Evolutionary conservation across 2,113 vertebrate genomes (phyloP), one percentile per base, ranked within the genome.

Genomic region (Mus spicilegus): DNA sequence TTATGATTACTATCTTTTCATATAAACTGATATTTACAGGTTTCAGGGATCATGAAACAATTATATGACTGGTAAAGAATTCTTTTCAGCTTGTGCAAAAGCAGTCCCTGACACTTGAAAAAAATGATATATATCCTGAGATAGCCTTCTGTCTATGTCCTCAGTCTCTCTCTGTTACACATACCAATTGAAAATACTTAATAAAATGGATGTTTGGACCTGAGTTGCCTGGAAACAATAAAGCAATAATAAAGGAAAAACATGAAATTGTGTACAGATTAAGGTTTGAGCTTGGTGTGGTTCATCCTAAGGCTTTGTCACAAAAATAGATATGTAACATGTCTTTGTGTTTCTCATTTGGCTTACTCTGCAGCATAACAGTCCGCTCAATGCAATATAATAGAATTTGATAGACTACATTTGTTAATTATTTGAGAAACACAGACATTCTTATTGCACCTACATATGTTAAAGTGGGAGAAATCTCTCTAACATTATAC

Each of bases 401-500:
- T 97, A 93, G 93, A 73, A 96, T 98, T 98, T 98, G 98, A 98
- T 98, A 97, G 97, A 96, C 95, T 98, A 95, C 90, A 95, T 97
- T 98, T 97, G 95, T 96, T 98, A 98, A 98, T 98, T 98, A 95
- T 98, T 98, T 98, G 95, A 96, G 96, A 98, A 98, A 98, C 93
- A 96, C 49, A 81, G 87, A 97, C 97, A 96, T 98, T 97, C 95
- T 98, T 93, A 97, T 96, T 97, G 87, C 63, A 97, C 96, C 81
- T 98, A 82, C 85, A 96, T 95, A 97, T 96, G 86, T 96, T 93
- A 96, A 97, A 97, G 81, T 90, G 80, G 94, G 90, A 95, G 95
- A 95, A 94, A 97, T 96, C 42, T 96, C 75, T 98, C 90, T 95
- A 98, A 97, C 97, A 97, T 81, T 92, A 39, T 94, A 93, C 82